Evolutionary conservation across 2,797 vertebrate genomes (phyloP).

Genomic region (Semaprochilodus insignis): DNA sequence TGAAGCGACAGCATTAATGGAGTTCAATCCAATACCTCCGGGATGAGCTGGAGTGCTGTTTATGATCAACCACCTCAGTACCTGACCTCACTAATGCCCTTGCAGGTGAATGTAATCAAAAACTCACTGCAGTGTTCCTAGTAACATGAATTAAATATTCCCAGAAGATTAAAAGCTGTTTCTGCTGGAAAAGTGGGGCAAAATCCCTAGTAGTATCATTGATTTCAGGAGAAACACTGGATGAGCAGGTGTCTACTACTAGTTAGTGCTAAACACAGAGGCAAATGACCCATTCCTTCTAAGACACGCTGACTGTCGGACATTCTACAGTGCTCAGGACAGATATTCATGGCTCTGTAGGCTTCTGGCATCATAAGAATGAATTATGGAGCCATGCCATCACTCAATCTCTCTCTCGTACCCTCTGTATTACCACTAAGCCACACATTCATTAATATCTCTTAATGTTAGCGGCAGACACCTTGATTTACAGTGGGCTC

Average conservation of each 20-base stretch:
- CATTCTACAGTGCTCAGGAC: not conserved
- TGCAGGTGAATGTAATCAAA: not conserved
- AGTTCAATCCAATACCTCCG: not conserved
- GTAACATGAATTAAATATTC: not conserved
- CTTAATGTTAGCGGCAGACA: constrained; percentile 62
- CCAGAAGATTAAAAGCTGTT: not conserved
- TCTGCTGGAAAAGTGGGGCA: not conserved
- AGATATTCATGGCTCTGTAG: constrained; percentile 6
- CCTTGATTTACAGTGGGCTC: constrained; percentile 64
- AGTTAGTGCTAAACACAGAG: not conserved
- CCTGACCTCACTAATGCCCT: not conserved
- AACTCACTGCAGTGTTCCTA: not conserved
- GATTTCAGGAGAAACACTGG: not conserved
- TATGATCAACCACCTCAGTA: not conserved
- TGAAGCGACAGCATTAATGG: not conserved
- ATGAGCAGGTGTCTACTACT: not conserved
- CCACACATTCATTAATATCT: constrained; percentile 63
- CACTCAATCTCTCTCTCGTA: constrained; percentile 48
- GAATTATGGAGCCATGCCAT: constrained; percentile 52
- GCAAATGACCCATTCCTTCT: not conserved
- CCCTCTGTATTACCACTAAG: constrained; percentile 60
- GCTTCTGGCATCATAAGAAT: constrained; percentile 46
- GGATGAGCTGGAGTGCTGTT: not conserved
- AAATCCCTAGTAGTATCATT: not conserved
- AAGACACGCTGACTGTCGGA: not conserved